A percentile compares a stretch with the other conserved stretches of the same genome.
phyloP scores from a whole-genome alignment of 1,140 invertebrate species.

The Papilio glaucus region DNA sequence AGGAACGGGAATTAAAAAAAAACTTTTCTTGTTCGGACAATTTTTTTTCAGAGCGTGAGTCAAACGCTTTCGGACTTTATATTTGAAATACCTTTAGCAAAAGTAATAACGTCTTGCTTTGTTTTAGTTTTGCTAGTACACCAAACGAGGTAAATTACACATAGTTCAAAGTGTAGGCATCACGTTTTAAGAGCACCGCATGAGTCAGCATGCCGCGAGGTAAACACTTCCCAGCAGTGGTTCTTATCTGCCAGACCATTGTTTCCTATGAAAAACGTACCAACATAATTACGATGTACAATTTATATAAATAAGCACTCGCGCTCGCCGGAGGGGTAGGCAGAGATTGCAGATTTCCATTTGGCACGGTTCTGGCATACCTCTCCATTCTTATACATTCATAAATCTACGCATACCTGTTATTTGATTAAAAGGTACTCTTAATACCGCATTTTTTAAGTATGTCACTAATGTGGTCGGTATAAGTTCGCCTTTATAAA shows the following conservation, averaged over 20 bases:
- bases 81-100: background rate
- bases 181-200: conserved; percentile 6
- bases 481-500: no score
- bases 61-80: background rate
- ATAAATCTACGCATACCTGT: no score
- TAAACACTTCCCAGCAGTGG: conserved; percentile 31
- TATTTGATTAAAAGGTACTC: no score
- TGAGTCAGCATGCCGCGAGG: background rate
- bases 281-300: background rate
- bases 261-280: conserved; percentile 1
- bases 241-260: background rate
- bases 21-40: no score
- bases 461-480: no score
- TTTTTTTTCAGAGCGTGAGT: background rate
- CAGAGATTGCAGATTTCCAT: no score
- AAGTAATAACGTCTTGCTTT: no score
- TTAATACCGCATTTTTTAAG: no score
- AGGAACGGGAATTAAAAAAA: no score
- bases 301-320: background rate
- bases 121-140: background rate
- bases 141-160: conserved; percentile 3
- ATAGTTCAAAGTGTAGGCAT: conserved; percentile 13
- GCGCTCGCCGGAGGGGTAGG: no score
- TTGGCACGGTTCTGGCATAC: no score
- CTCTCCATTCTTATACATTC: no score